A percentile compares a stretch with the other conserved stretches of the same genome.
Evolutionary conservation across 2,113 vertebrate species (phyloP).

Genomic region (Burhinus bistriatus): DNA sequence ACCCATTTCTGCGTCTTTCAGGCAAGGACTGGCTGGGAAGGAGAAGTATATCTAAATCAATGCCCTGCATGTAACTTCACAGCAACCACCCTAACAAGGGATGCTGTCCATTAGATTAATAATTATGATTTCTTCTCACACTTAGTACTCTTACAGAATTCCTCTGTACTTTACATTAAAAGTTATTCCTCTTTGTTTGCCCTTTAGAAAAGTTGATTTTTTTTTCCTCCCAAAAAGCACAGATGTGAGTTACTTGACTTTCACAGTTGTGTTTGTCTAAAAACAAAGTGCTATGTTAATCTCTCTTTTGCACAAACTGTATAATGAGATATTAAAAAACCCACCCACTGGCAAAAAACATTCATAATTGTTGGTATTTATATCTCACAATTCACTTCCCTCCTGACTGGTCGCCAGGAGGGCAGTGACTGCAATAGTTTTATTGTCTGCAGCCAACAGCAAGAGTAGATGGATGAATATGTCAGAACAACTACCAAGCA

Average conservation of each 20-base stretch:
- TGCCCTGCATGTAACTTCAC: background rate
- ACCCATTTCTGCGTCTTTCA: background rate
- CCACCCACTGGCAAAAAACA: background rate
- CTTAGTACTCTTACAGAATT: background rate
- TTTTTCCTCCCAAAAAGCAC: background rate
- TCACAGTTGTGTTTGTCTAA: background rate
- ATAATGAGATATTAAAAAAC: background rate
- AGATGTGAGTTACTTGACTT: background rate
- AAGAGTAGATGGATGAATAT: background rate
- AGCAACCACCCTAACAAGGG: background rate
- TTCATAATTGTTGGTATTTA: background rate
- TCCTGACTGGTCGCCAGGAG: background rate
- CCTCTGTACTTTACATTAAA: background rate
- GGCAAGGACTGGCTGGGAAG: background rate
- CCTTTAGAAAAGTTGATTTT: background rate
- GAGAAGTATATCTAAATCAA: background rate
- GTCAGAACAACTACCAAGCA: background rate
- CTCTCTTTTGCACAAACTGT: background rate
- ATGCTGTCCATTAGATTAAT: background rate
- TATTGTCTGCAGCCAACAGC: background rate
- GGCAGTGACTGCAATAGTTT: background rate
- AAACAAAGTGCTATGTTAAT: background rate
- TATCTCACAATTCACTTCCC: background rate
- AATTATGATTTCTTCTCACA: background rate
- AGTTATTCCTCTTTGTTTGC: background rate